phyloP scores from a whole-genome alignment of 2,113 vertebrate genomes.

The Tragelaphus imberbis region DNA sequence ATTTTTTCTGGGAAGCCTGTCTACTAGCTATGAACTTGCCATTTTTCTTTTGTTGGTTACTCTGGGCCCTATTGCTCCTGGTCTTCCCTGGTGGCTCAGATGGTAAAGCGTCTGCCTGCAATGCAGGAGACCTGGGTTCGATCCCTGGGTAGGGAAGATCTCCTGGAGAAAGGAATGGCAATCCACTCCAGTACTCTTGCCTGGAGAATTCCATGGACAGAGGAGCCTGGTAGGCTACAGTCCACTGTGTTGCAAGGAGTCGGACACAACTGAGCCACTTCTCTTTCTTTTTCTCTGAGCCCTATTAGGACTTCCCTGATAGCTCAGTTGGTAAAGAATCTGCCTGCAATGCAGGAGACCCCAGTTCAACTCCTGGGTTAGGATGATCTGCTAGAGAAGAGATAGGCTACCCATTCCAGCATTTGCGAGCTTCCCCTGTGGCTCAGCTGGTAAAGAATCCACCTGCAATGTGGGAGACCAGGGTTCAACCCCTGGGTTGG shows the following conservation, averaged over 20 bases:
- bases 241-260: background rate
- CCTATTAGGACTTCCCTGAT: background rate
- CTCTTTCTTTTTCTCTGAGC: background rate
- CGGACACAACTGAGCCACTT: rapidly evolving
- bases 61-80: background rate
- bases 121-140: background rate
- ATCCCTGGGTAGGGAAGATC: background rate
- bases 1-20: background rate
- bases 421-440: background rate
- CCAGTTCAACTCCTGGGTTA: background rate
- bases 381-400: rapidly evolving
- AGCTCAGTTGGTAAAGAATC: background rate
- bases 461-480: background rate
- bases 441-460: background rate
- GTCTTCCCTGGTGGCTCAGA: background rate
- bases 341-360: background rate
- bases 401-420: background rate
- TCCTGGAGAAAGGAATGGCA: background rate
- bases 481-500: background rate
- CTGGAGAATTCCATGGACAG: background rate
- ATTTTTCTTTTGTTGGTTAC: background rate
- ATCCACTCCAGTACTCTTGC: background rate
- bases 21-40: background rate
- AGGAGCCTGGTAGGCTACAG: background rate
- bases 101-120: background rate